Base-by-base conservation (phyloP, 1,140 invertebrate species). In the Zaprionus tsacasi region DNA sequence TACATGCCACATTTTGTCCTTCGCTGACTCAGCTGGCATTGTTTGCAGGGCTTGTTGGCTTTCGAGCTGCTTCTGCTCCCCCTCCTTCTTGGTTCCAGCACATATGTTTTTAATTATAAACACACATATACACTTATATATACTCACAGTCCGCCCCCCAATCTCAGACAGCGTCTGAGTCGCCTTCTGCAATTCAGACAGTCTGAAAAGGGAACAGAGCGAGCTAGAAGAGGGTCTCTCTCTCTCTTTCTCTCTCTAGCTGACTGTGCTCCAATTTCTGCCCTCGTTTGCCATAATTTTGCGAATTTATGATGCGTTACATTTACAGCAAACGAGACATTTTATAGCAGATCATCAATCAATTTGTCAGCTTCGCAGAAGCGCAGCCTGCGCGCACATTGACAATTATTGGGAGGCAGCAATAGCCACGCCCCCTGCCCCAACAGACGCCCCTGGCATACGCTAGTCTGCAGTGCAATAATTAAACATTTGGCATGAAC, bases 281-380 rank as follows among this genome's bases (percentile, higher is more conserved):
- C 35, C 70, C 40, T 38, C 36, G n/a, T 60, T 63, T 70, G 81
- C 85, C 76, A 85, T 90, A 90, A 89, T 83, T 82, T 85, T 80
- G 85, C 86, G 70, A 89, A 89, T 89, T 89, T 89, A 89, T 89
- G 85, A 89, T 81, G 85, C 85, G 81, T 89, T 89, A 85, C 81
- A 89, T 89, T 90, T 83, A 79, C 85, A 81, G 60, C 85, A 89
- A 89, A 89, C 85, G 85, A 89, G 85, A 89, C 85, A 89, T 89
- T 89, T 89, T 89, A 89, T 89, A 89, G 85, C 85, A 89, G 86
- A 85, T 89, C 85, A 89, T 89, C 85, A 89, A 89, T 89, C 85
- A 89, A 89, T 89, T 89, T 89, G 85, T 89, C 86, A 81, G 81
- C 75, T 79, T 61, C 76, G 43, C 38, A 78, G 66, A 40, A 86